Evolutionary conservation across 2,113 vertebrate genomes (phyloP).

Genomic region (Meriones unguiculatus): DNA sequence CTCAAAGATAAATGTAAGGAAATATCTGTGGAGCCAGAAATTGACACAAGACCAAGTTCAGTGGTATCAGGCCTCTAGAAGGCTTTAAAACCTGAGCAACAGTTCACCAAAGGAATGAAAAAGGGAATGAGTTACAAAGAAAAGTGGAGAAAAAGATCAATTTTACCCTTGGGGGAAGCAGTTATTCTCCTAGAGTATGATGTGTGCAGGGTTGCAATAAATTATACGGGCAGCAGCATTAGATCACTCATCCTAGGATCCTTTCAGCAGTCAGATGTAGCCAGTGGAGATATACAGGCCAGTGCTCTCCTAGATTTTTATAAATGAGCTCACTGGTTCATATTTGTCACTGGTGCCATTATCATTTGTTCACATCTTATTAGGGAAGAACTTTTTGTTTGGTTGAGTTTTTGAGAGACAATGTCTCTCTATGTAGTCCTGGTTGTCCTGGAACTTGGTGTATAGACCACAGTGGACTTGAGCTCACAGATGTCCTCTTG

Average conservation of each 20-base stretch:
- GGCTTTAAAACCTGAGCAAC: neutral
- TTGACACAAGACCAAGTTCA: neutral
- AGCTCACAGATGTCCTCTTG: neutral
- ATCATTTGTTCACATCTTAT: neutral
- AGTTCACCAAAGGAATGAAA: neutral
- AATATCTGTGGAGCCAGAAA: neutral
- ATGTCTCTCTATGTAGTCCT: neutral
- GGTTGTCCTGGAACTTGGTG: neutral
- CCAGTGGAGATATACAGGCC: too few relatives aligned
- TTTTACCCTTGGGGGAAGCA: neutral
- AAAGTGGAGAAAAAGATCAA: neutral
- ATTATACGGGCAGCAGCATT: neutral
- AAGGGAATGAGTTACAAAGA: neutral
- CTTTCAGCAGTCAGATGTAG: neutral
- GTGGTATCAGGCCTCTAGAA: neutral
- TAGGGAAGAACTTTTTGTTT: neutral
- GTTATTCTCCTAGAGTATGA: neutral
- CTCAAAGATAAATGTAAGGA: neutral
- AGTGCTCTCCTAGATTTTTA: neutral
- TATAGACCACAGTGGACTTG: neutral
- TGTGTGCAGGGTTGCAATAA: neutral
- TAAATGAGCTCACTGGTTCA: neutral
- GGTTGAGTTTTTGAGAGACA: neutral
- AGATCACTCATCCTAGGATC: neutral
- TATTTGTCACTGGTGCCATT: neutral